Evolutionary conservation across 1,140 invertebrate genomes (phyloP).

Genomic region (Agraylea sexmaculata): DNA sequence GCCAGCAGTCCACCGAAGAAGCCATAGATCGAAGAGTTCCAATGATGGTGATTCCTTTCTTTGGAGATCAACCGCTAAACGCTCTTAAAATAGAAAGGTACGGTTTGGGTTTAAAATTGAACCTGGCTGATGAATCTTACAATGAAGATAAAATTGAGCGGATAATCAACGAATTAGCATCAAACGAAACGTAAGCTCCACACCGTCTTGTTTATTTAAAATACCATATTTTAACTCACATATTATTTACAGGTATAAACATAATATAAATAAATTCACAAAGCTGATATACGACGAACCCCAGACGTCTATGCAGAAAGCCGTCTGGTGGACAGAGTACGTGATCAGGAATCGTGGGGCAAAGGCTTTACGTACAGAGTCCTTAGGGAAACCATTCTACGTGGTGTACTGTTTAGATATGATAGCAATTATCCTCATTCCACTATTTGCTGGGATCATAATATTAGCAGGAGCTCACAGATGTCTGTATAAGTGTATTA

Average conservation of each 20-base stretch:
- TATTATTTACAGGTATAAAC: conserved; percentile 22
- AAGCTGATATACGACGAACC: conserved; percentile 24
- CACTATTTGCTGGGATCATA: too few species aligned
- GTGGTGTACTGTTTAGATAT: conserved; percentile 43
- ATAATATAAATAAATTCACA: conserved; percentile 28
- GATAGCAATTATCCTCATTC: conserved; percentile 14
- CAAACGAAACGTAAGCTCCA: neutral
- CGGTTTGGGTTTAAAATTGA: conserved; percentile 24
- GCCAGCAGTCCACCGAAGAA: conserved; percentile 44
- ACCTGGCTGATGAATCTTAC: conserved; percentile 24
- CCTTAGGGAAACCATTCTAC: conserved; percentile 36
- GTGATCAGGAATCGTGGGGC: conserved; percentile 36
- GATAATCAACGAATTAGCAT: conserved; percentile 9
- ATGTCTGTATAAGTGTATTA: too few species aligned
- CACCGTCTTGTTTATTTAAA: too few species aligned
- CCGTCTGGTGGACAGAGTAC: conserved; percentile 40
- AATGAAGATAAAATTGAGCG: conserved; percentile 22
- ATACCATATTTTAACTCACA: too few species aligned
- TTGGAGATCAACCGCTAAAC: conserved; percentile 26
- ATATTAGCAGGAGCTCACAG: too few species aligned
- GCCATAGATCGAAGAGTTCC: conserved; percentile 40
- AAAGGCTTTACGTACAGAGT: conserved; percentile 35
- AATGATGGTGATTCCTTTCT: conserved; percentile 32
- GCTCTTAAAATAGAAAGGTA: conserved; percentile 21
- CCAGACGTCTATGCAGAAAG: conserved; percentile 29